These are phyloP conservation scores for Caenorhabditis doughertyi DNA, from an alignment of 2,888 invertebrate species.

Conservation along the genomic window DNA sequence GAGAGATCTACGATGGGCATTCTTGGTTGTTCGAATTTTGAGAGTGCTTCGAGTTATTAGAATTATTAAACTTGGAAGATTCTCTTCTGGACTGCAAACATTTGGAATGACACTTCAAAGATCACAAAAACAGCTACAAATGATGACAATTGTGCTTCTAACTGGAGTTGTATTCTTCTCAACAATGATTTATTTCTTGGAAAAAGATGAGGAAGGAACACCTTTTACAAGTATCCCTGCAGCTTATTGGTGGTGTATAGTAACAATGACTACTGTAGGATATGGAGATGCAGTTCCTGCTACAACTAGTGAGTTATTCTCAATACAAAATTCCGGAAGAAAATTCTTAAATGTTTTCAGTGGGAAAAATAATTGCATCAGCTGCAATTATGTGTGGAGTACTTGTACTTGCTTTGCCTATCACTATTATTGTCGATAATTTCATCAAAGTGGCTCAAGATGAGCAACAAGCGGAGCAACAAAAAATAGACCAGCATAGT, in stretches of 20 bases:
- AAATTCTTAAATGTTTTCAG: constrained; percentile 66
- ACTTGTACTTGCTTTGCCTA: constrained; percentile 81
- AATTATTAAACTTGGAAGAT: constrained; percentile 81
- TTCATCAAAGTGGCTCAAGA: constrained; percentile 82
- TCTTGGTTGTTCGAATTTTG: constrained; percentile 82
- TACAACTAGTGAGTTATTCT: constrained; percentile 77
- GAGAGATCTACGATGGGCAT: constrained; percentile 81
- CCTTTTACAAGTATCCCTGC: constrained; percentile 82
- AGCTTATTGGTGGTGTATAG: constrained; percentile 83
- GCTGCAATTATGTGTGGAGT: constrained; percentile 83
- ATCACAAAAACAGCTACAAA: constrained; percentile 82
- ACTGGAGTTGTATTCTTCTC: constrained; percentile 83
- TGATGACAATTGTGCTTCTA: constrained; percentile 82
- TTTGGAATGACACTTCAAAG: constrained; percentile 82
- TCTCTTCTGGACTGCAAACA: constrained; percentile 81
- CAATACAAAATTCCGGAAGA: background rate
- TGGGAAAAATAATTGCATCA: constrained; percentile 81
- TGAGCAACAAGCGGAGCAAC: constrained; percentile 81
- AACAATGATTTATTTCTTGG: constrained; percentile 82
- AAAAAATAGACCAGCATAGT: constrained; percentile 73
- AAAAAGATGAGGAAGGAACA: constrained; percentile 82
- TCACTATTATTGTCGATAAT: constrained; percentile 83
- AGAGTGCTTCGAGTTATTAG: constrained; percentile 80
- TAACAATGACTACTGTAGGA: constrained; percentile 82
- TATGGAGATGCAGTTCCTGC: constrained; percentile 82